These are phyloP conservation scores for Acipenser transmontanus DNA, from an alignment of 2,797 vertebrate species.

Conservation along the genomic window DNA sequence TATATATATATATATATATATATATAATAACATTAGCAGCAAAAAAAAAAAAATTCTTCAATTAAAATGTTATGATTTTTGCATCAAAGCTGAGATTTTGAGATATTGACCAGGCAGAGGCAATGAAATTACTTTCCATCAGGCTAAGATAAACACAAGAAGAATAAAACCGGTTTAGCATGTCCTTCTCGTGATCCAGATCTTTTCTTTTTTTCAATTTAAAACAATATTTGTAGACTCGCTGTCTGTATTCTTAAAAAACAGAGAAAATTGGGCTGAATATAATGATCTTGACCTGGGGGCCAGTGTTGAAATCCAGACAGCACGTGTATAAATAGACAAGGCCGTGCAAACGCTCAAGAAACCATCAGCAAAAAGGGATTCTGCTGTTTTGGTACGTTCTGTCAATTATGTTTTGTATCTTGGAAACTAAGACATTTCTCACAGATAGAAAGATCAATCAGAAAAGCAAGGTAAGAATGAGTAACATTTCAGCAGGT, in stretches of 20 bases:
- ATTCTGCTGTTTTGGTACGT: conserved; percentile 35
- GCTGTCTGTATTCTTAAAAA: conserved; percentile 18
- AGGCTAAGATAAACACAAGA: conserved; percentile 22
- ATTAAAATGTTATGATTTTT: too few relatives aligned
- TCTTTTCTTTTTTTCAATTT: conserved; percentile 29
- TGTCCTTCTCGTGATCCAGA: conserved; percentile 29
- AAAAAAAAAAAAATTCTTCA: too few relatives aligned
- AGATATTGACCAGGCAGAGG: too few relatives aligned
- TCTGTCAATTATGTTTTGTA: too few relatives aligned
- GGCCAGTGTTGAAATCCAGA: conserved; percentile 27
- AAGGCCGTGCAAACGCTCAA: conserved; percentile 29
- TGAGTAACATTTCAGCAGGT: too few relatives aligned
- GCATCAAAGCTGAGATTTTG: too few relatives aligned
- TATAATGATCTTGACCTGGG: conserved; percentile 25
- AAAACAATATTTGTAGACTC: conserved; percentile 40
- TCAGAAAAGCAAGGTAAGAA: too few relatives aligned
- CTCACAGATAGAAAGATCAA: too few relatives aligned
- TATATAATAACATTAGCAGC: too few relatives aligned
- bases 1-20: too few relatives aligned
- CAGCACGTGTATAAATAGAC: conserved; percentile 38
- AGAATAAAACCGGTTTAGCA: conserved; percentile 41
- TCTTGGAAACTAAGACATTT: too few relatives aligned
- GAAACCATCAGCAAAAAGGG: conserved; percentile 29
- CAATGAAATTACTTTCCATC: conserved; percentile 33
- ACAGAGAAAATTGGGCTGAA: conserved; percentile 10